phyloP scores from a whole-genome alignment of 2,113 vertebrate species.

The Cephalopterus ornatus region DNA sequence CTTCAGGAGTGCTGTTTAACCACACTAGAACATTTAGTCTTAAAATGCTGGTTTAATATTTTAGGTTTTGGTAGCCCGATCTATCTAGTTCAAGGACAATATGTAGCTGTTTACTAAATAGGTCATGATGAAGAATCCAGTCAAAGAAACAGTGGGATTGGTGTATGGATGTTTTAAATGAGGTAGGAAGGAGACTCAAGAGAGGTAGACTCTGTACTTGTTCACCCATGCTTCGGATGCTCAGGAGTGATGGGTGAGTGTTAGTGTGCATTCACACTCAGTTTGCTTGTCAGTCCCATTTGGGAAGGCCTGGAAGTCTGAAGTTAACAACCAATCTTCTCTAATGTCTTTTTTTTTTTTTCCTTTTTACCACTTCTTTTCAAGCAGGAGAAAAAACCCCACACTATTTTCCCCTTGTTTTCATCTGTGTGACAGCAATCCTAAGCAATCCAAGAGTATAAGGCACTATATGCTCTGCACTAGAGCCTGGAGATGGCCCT shows the following conservation, averaged over 20 bases:
- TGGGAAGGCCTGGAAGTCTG: not conserved
- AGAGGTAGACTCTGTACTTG: not conserved
- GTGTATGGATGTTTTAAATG: not conserved
- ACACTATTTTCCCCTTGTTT: not conserved
- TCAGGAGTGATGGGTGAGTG: not conserved
- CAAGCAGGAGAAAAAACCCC: not conserved
- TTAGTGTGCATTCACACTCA: not conserved
- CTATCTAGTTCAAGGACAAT: not conserved
- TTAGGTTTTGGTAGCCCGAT: not conserved
- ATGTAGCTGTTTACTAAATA: not conserved
- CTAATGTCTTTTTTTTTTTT: not conserved
- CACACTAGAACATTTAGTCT: not conserved
- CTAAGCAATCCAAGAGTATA: not conserved
- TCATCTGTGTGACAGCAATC: not conserved
- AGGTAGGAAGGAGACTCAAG: not conserved
- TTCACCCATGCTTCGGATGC: not conserved
- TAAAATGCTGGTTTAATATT: constrained; percentile 21
- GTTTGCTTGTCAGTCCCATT: not conserved
- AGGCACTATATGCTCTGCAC: not conserved
- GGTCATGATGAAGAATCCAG: not conserved
- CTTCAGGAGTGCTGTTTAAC: constrained; percentile 45
- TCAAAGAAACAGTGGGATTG: not conserved
- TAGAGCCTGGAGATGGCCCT: not conserved
- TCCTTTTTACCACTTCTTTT: not conserved
- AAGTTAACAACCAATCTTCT: not conserved